These are phyloP conservation scores for Hirundichthys speculiger DNA, from an alignment of 2,113 vertebrate genomes.

Conservation along the genomic window DNA sequence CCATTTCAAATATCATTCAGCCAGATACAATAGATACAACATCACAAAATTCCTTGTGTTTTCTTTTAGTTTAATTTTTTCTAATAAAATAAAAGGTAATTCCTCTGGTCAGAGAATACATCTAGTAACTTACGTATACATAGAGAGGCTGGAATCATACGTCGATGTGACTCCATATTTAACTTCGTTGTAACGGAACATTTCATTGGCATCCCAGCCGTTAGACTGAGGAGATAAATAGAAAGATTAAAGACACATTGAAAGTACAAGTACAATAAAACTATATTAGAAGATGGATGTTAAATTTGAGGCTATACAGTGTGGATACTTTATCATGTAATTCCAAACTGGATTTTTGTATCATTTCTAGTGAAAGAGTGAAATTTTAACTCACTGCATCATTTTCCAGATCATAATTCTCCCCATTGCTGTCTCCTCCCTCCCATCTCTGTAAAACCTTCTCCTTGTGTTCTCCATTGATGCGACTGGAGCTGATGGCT, in stretches of 20 bases:
- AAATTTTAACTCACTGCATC: conserved; percentile 81
- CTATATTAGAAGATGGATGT: background rate
- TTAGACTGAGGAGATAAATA: conserved; percentile 81
- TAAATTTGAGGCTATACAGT: background rate
- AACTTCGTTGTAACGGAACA: conserved; percentile 93
- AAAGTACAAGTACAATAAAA: background rate
- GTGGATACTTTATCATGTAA: background rate
- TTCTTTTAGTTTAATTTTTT: too few species aligned
- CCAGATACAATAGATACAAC: too few species aligned
- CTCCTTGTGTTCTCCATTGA: conserved; percentile 93
- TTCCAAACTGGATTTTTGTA: too few species aligned
- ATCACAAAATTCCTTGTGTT: too few species aligned
- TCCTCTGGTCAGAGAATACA: background rate
- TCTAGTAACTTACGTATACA: conserved; percentile 87
- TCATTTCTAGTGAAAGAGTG: background rate
- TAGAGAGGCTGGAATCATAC: conserved; percentile 91
- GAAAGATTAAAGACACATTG: background rate
- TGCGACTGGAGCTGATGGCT: conserved; percentile 85
- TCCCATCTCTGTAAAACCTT: conserved; percentile 93
- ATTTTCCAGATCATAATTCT: conserved; percentile 89
- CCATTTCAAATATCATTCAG: too few species aligned
- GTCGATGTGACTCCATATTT: conserved; percentile 93
- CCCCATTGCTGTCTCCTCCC: conserved; percentile 89
- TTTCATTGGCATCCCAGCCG: conserved; percentile 94
- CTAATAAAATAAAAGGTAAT: background rate